Conservation (phyloP, 1,140 invertebrate genomes). For the Drosophila sulfurigaster region DNA sequence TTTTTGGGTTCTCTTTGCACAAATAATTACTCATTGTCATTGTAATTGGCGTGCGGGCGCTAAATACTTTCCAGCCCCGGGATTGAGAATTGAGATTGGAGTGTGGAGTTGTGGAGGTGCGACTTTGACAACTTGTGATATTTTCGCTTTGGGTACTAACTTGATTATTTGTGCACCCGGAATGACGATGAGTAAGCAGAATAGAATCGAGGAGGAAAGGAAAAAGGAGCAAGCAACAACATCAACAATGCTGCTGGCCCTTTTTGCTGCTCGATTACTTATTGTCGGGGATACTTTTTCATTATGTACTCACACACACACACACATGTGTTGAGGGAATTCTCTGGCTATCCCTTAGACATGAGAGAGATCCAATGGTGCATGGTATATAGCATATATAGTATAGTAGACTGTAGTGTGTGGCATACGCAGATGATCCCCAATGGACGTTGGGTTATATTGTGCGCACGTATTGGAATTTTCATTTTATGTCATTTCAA, state of each 20-base stretch:
- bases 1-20: slow-evolving; percentile 47
- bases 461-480: slow-evolving; percentile 79
- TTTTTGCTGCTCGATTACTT: slow-evolving; percentile 47
- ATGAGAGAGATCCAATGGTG: neutral
- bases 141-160: slow-evolving; percentile 45
- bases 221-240: neutral
- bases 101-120: slow-evolving; percentile 2
- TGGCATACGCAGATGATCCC: slow-evolving; percentile 42
- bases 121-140: slow-evolving; percentile 53
- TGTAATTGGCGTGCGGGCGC: slow-evolving; percentile 79
- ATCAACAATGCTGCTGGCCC: slow-evolving; percentile 17
- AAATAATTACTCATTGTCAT: slow-evolving; percentile 84
- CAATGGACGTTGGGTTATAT: slow-evolving; percentile 71
- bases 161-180: slow-evolving; percentile 61
- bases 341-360: neutral
- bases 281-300: slow-evolving; percentile 58
- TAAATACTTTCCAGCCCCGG: slow-evolving; percentile 63
- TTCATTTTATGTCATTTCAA: slow-evolving; percentile 82
- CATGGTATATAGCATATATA: neutral
- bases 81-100: slow-evolving; percentile 2
- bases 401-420: neutral
- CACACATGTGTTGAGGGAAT: slow-evolving; percentile 6
- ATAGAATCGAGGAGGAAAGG: neutral
- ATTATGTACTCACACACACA: slow-evolving; percentile 49
- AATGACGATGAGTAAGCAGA: slow-evolving; percentile 33